phyloP scores from a whole-genome alignment of 2,888 invertebrate species.

The Minunthozetes semirufus region DNA sequence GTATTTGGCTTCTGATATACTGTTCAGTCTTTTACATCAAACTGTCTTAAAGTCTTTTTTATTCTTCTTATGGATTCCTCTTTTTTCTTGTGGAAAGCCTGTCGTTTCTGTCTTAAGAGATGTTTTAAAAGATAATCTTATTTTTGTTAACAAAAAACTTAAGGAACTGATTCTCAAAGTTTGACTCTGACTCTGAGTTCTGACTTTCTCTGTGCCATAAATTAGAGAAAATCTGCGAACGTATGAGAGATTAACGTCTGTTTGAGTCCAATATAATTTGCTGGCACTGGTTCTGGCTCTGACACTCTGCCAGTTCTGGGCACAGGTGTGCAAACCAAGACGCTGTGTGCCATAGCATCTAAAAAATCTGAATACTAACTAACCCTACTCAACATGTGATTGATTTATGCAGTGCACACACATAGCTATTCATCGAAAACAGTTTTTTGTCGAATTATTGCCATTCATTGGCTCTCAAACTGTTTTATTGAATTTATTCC shows the following conservation, averaged over 20 bases:
- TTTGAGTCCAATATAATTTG: neutral
- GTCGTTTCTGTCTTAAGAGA: constrained; percentile 13
- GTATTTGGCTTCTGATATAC: neutral
- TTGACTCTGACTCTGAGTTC: neutral
- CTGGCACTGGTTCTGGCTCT: neutral
- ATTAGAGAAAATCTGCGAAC: constrained; percentile 5
- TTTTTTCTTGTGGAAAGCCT: neutral
- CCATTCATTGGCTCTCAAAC: no score
- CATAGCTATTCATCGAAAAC: constrained; percentile 3
- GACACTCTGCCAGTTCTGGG: neutral
- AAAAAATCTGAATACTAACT: neutral
- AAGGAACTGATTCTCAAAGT: neutral
- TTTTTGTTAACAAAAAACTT: neutral
- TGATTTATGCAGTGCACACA: constrained; percentile 18
- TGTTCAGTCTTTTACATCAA: neutral
- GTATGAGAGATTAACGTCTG: neutral
- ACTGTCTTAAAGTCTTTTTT: constrained; percentile 2
- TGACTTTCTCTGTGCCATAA: constrained; percentile 10
- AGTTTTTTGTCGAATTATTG: neutral
- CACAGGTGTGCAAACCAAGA: neutral
- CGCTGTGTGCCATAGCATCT: neutral
- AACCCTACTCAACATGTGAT: neutral
- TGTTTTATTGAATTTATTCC: no score
- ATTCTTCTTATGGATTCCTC: neutral
- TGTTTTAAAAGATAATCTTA: constrained; percentile 13